Base-by-base conservation (phyloP, 2,888 invertebrate genomes). In the Anoncus sp. region DNA sequence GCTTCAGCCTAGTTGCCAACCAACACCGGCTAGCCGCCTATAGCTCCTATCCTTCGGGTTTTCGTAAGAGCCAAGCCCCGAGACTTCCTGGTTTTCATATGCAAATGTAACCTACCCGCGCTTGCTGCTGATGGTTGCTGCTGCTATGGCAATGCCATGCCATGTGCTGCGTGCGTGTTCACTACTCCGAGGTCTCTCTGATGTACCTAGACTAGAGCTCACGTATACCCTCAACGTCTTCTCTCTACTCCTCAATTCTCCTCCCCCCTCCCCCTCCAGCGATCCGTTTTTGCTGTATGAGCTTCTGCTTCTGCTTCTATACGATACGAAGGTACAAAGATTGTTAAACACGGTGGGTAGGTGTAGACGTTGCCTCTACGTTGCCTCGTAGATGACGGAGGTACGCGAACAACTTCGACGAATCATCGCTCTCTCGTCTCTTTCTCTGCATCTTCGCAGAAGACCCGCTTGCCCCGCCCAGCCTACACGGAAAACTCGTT, bases 1-100 rank as follows among this genome's bases (percentile, higher is more conserved):
- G 82, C 75, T 65, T 57, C 72, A 75, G 76, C 75, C 81, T 77
- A 75, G 81, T 82, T 81, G 69, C 81, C 72, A 80, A 75, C 77
- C 80, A 83, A 80, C 83, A 84, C 59, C 81, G 82, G 82, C 85
- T 84, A 85, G 83, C 85, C 84, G n/a, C n/a, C n/a, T n/a, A n/a
- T 79, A 66, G 72, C 81, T 84, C 85, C 84, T 82, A 82, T 85
- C 81, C 85, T 85, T 86, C 86, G 84, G 81, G 81, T 85, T 81
- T 72, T 65, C 86, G 84, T 88, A 87, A 89, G 88, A 88, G 87
- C 86, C 85, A 84, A 87, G 86, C 85, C 84, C 85, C 84, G 84
- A 88, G 88, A 88, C 87, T 87, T 85, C 85, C 88, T 87, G 88
- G 89, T 89, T 89, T 89, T 90, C 89, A 89, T 87, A 90, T 90